phyloP scores from a whole-genome alignment of 2,888 invertebrate genomes.

The Mesorhabditis belari region DNA sequence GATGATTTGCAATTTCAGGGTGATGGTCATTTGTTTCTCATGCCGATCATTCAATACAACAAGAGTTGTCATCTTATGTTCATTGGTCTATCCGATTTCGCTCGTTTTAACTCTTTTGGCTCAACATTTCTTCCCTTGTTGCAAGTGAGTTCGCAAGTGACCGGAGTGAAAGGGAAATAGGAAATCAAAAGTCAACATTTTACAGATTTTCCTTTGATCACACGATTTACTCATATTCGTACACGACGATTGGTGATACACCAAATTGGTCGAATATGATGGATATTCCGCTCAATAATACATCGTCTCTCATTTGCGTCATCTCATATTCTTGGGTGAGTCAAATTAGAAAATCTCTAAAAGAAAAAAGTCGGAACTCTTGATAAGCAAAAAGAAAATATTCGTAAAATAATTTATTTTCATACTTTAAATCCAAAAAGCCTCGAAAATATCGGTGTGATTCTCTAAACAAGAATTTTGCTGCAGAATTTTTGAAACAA shows the following conservation, averaged over 20 bases:
- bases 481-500: background rate
- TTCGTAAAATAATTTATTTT: no score
- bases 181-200: background rate
- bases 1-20: no score
- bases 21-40: background rate
- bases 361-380: no score
- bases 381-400: no score
- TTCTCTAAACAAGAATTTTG: background rate
- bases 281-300: background rate
- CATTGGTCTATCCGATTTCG: background rate
- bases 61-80: background rate
- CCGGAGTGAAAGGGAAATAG: no score
- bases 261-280: background rate
- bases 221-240: background rate
- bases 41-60: background rate
- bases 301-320: background rate
- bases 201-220: background rate
- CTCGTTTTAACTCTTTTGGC: background rate
- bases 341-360: background rate
- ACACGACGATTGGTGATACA: background rate
- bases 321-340: background rate
- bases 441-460: background rate
- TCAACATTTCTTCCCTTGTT: background rate
- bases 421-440: no score
- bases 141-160: background rate